Conservation (phyloP, 2,888 invertebrate species). For the Toxonevra muliebris region DNA sequence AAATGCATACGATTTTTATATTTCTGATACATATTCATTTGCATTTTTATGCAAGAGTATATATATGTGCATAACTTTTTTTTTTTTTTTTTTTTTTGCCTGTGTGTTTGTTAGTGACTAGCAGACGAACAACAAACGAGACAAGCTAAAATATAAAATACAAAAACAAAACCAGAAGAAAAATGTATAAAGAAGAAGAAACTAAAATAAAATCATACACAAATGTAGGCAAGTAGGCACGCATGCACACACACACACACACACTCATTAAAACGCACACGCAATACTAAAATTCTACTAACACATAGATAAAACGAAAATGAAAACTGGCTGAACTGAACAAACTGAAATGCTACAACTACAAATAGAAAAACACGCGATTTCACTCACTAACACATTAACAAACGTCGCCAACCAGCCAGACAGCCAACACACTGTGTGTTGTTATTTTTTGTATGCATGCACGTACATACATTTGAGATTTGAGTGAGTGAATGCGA, state of each 20-base stretch:
- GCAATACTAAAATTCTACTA: conserved; percentile 27
- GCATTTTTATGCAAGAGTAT: too few species aligned
- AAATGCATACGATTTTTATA: too few species aligned
- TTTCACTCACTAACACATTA: conserved; percentile 8
- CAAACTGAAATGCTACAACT: not conserved
- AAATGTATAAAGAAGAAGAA: conserved; percentile 6
- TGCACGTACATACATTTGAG: not conserved
- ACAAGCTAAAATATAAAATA: too few species aligned
- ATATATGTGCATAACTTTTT: not conserved
- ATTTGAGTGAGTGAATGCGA: not conserved
- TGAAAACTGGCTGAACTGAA: conserved; percentile 52
- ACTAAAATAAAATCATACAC: conserved; percentile 7
- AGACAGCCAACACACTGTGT: conserved; percentile 12
- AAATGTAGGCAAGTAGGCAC: conserved; percentile 15
- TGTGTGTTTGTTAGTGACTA: too few species aligned
- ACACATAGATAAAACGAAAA: conserved; percentile 17
- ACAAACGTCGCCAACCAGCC: not conserved
- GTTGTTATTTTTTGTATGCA: not conserved
- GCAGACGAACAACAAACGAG: too few species aligned
- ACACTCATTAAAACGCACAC: conserved; percentile 9
- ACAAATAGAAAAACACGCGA: too few species aligned
- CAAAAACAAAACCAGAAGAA: conserved; percentile 3
- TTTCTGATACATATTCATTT: too few species aligned
- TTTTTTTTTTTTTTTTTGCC: not conserved
- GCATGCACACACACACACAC: conserved; percentile 13